Evolutionary conservation across 2,888 invertebrate genomes (phyloP), one percentile per base, ranked within the genome.

Genomic region (Ryuthela nishihirai): DNA sequence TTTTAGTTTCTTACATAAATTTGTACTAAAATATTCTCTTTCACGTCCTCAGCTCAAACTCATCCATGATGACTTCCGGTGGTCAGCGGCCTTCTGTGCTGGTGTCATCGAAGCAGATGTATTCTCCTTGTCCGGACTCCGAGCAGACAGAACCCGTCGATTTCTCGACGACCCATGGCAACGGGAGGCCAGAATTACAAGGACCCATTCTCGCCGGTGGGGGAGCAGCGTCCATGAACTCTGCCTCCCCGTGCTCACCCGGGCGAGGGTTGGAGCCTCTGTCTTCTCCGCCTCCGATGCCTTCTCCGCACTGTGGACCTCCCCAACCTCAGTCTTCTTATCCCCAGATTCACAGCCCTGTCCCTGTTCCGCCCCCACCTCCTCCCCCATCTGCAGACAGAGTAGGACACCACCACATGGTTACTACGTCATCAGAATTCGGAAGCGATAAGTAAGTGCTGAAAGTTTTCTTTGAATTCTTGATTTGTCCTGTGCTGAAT

Each of bases 91-190:
- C 56, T n/a, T 55, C 61, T 5, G 61, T 61, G 1, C 46, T 61
- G 38, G 53, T 53, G 10, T 48, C 56, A 23, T 50, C 56, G 2
- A 26, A 34, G 12, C 24, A 40, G 17, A 39, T 54, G 18, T 59
- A 59, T 24, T 54, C 54, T 7, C 52, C 62, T 4, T 43, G 47
- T 12, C 54, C 60, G 34, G 68, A 69, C 34, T 43, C 54, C 5
- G 69, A 83, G 61, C 84, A 84, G 76, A 83, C 82, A 65, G 84
- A 84, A 72, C 84, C 84, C 25, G 84, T 85, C 56, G 84, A 85
- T 73, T 84, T 85, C 70, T 83, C 83, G 65, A 83, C 67, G 40
- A 54, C 66, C 21, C 42, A 43, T 17, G 53, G 44, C 10, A 18
- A 43, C 4, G 52, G 44, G 24, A 29, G 55, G n/a, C 42, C 42